Evolutionary conservation across 2,888 invertebrate species (phyloP).

Genomic region (Folsomia manolachei): DNA sequence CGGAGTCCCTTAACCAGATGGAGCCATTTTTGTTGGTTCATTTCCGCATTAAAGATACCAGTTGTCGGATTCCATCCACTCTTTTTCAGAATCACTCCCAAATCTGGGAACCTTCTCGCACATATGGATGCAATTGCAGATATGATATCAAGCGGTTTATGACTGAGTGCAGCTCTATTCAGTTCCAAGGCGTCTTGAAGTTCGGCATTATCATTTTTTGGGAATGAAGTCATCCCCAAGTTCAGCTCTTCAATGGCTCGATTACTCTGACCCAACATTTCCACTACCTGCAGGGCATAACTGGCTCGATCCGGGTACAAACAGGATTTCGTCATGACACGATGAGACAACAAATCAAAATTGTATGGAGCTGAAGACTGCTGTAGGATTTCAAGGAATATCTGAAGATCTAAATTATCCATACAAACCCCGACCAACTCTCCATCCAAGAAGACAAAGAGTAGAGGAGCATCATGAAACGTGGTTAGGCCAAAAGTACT

Average conservation of each 20-base stretch:
- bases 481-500: neutral
- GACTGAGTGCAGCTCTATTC: neutral
- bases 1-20: no score
- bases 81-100: neutral
- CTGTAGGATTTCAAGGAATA: constrained; percentile 2
- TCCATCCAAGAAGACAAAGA: constrained; percentile 1
- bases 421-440: neutral
- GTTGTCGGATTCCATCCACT: neutral
- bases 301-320: neutral
- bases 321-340: neutral
- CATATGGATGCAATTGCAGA: neutral
- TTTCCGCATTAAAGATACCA: no score
- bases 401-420: constrained; percentile 9
- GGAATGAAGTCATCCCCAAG: no score
- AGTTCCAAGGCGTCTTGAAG: neutral
- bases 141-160: neutral
- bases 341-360: neutral
- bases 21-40: no score
- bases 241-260: neutral
- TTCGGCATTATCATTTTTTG: no score
- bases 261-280: neutral
- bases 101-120: neutral
- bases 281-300: constrained; percentile 9
- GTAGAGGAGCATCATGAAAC: neutral
- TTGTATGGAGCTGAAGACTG: neutral